Conservation (phyloP, 2,113 vertebrate genomes). For the Ailurus styani region DNA sequence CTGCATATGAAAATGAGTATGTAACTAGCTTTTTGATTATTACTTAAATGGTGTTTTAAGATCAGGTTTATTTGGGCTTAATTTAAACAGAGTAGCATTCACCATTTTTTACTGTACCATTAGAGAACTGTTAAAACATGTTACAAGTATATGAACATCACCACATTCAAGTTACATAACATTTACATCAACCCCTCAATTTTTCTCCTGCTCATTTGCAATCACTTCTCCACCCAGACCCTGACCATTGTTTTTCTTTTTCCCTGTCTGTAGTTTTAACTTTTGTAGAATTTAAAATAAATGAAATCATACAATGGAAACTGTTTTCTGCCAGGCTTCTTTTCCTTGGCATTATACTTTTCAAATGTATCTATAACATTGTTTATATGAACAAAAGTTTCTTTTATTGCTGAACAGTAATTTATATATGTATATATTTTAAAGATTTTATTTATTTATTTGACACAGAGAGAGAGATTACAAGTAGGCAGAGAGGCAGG, state of each 20-base stretch:
- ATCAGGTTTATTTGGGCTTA: not conserved
- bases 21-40: not conserved
- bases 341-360: not conserved
- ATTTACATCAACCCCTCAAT: not conserved
- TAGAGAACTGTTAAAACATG: not conserved
- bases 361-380: not conserved
- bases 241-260: not conserved
- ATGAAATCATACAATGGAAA: not conserved
- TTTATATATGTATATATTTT: too few relatives aligned
- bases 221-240: not conserved
- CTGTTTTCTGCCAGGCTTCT: not conserved
- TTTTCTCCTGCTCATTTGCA: not conserved
- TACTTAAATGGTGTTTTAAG: not conserved
- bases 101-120: not conserved
- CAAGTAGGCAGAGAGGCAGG: too few relatives aligned
- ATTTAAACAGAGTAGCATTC: not conserved
- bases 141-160: not conserved
- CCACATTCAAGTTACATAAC: not conserved
- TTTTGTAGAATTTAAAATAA: not conserved
- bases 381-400: not conserved
- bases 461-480: too few relatives aligned
- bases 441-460: too few relatives aligned
- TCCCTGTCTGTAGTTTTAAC: not conserved
- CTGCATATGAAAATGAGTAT: not conserved
- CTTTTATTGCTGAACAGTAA: not conserved